Percentiles rank a stretch among this genome's conserved stretches.
phyloP scores from a whole-genome alignment of 2,113 vertebrate species.

The Aldabrachelys gigantea region DNA sequence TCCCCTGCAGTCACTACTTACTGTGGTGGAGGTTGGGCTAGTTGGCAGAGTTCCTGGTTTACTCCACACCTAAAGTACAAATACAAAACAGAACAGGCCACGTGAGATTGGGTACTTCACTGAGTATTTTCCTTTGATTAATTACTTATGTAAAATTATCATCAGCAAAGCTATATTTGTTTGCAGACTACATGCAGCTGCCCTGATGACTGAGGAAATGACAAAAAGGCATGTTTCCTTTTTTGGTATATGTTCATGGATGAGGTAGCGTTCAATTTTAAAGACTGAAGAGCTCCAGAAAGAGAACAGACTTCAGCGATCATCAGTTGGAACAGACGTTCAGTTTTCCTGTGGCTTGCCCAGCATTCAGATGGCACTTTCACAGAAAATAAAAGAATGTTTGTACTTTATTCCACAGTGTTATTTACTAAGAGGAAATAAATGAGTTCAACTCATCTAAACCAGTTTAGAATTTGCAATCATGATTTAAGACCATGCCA shows the following conservation, averaged over 20 bases:
- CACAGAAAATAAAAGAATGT: neutral
- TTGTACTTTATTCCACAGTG: neutral
- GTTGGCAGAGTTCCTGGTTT: constrained; percentile 80
- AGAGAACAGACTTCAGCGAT: constrained; percentile 5
- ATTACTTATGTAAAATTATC: constrained; percentile 64
- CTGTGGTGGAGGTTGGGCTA: constrained; percentile 79
- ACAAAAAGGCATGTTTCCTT: constrained; percentile 39
- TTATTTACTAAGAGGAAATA: neutral
- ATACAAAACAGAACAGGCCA: constrained; percentile 72
- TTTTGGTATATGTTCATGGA: constrained; percentile 40
- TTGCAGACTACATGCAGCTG: constrained; percentile 65
- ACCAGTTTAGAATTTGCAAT: neutral
- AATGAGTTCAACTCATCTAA: constrained; percentile 19
- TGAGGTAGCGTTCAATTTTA: constrained; percentile 32
- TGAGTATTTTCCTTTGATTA: constrained; percentile 50
- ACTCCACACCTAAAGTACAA: constrained; percentile 80
- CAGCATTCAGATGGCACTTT: neutral
- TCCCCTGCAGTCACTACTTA: constrained; percentile 71
- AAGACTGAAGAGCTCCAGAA: constrained; percentile 21
- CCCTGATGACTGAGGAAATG: constrained; percentile 62
- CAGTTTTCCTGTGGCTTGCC: neutral
- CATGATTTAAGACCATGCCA: constrained; percentile 21
- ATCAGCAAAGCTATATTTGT: constrained; percentile 68
- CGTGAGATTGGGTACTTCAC: constrained; percentile 61
- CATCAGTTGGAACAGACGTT: constrained; percentile 4